Base-by-base conservation (phyloP, 64 coral and sea anemone species). In the Orbicella faveolata region DNA sequence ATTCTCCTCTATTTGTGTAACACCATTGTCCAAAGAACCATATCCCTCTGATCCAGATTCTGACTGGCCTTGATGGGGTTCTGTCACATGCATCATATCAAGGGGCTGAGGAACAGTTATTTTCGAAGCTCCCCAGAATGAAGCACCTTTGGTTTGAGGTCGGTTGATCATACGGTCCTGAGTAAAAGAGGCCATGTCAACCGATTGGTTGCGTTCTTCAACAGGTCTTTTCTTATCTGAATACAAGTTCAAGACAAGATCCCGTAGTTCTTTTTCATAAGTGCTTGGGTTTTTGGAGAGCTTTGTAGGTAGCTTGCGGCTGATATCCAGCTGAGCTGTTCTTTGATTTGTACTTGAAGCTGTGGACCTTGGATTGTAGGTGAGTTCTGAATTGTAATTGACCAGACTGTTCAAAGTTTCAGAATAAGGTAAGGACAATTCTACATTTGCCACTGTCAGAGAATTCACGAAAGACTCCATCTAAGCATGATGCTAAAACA, bases 381-480 rank as follows among this genome's bases (percentile, higher is more conserved):
- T 53, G 8, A 90, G 89, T 75, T 90, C 89, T 72, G 59, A 79
- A 36, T 87, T 52, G 37, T 65, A 92, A 63, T 74, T 78, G 20
- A 85, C 57, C n/a, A 67, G 25, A 14, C 34, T 80, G 48, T 91
- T 86, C 39, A 84, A 57, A 34, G 74, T 23, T 54, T 86, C 76
- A 5, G 36, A 86, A 52, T 87, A 87, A 63, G 79, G 81, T 76
- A 73, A 72, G 19, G 20, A 74, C 23, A 87, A 4, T 25, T 73
- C 52, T 34, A 53, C 54, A 15, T 74, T 48, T 10, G 72, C 80
- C 64, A 36, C 34, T n/a, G 55, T 52, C 9, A 75, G 7, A 18
- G 80, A 65, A 61, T 65, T 92, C 6, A 92, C 6, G 14, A 92
- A 77, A 33, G 63, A 79, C 36, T 92, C 90, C 90, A 92, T 92